Conservation (phyloP, 2,888 invertebrate species). For the Charanyca ferruginea region DNA sequence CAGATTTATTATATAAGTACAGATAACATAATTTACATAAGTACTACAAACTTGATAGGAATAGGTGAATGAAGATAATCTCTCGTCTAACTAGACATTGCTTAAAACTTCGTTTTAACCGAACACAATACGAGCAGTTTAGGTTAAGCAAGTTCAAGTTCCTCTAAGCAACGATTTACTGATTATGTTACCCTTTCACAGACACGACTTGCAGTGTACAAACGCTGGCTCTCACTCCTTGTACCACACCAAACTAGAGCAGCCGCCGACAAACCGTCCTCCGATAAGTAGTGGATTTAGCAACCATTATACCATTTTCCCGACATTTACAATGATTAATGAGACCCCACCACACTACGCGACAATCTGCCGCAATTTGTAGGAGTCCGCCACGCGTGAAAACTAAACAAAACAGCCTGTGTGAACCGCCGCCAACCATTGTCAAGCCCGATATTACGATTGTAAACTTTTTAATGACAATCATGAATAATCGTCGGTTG, state of each 20-base stretch:
- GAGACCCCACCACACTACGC: conserved; percentile 61
- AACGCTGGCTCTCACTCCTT: conserved; percentile 45
- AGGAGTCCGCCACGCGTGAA: conserved; percentile 65
- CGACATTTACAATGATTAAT: conserved; percentile 83
- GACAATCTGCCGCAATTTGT: conserved; percentile 67
- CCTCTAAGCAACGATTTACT: too few relatives aligned
- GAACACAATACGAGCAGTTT: too few relatives aligned
- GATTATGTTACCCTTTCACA: too few relatives aligned
- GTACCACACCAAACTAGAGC: conserved; percentile 67
- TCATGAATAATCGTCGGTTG: conserved; percentile 55
- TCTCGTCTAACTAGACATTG: too few relatives aligned
- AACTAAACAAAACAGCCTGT: conserved; percentile 66
- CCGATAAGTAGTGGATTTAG: conserved; percentile 85
- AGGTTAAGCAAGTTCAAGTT: too few relatives aligned
- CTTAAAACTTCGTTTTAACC: too few relatives aligned
- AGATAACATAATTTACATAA: too few relatives aligned
- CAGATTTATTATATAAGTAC: too few relatives aligned
- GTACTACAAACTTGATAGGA: too few relatives aligned
- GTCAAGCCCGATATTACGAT: conserved; percentile 58
- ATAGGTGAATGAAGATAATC: too few relatives aligned
- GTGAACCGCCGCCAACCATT: conserved; percentile 64
- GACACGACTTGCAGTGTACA: background rate
- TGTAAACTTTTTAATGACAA: conserved; percentile 64
- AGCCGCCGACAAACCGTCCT: conserved; percentile 68
- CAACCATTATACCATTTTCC: conserved; percentile 79